These are phyloP conservation scores for Tribolium freemani DNA, from an alignment of 2,888 invertebrate genomes.

Conservation along the genomic window DNA sequence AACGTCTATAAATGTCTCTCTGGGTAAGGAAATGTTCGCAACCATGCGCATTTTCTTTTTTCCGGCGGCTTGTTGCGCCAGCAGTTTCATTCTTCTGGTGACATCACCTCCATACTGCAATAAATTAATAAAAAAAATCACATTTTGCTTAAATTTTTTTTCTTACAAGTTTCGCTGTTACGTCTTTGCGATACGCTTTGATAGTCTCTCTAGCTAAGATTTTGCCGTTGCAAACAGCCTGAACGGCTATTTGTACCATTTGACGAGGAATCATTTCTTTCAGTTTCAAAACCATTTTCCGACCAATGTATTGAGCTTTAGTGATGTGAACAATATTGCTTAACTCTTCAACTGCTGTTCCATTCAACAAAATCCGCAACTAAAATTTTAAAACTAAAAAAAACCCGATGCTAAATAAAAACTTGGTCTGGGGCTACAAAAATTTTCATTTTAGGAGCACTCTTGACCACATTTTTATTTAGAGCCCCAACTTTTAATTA, in stretches of 20 bases:
- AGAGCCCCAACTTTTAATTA: slow-evolving; percentile 60
- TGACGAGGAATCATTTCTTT: slow-evolving; percentile 91
- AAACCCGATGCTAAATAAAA: slow-evolving; percentile 41
- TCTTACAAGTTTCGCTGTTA: slow-evolving; percentile 91
- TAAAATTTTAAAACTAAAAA: slow-evolving; percentile 61
- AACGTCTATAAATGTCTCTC: slow-evolving; percentile 94
- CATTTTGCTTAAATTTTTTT: neutral
- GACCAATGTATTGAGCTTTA: slow-evolving; percentile 76
- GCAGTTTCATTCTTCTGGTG: slow-evolving; percentile 88
- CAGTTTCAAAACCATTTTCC: slow-evolving; percentile 80
- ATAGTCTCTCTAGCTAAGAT: slow-evolving; percentile 88
- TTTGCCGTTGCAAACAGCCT: slow-evolving; percentile 85
- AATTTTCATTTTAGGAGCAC: too few species aligned
- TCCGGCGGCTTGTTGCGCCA: slow-evolving; percentile 92
- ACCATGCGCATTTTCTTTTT: slow-evolving; percentile 94
- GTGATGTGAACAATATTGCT: slow-evolving; percentile 84
- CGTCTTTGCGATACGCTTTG: slow-evolving; percentile 91
- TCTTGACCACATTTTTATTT: too few species aligned
- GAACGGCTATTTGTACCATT: slow-evolving; percentile 89
- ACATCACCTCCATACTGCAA: slow-evolving; percentile 93
- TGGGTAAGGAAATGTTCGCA: slow-evolving; percentile 91
- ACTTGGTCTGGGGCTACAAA: too few species aligned
- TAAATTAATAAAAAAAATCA: slow-evolving; percentile 25
- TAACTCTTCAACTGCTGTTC: slow-evolving; percentile 85
- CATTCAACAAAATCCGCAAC: slow-evolving; percentile 86